Base-by-base conservation (phyloP, 2,888 invertebrate genomes). In the Gerris lacustris region DNA sequence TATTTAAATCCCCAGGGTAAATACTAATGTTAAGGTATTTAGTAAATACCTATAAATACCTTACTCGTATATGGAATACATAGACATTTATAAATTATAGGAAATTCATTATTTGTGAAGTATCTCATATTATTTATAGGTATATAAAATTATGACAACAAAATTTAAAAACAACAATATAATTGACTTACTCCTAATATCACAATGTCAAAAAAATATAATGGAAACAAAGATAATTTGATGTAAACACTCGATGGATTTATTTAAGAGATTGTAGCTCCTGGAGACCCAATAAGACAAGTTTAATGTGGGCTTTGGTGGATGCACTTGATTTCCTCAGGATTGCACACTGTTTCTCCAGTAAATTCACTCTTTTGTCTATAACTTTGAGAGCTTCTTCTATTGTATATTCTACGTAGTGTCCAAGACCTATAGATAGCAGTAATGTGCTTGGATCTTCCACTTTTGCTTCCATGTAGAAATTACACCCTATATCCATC, bases 401-500 rank as follows among this genome's bases (percentile, higher is more conserved):
- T 44, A 86, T 77, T 6, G 84, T 86, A 76, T 92, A 86, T 78
- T 92, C 90, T 47, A 93, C 80, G 79, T 84, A 92, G 77, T 88
- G 84, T 69, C 90, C 88, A 75, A 89, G 84, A 0, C 94, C 94
- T 72, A 94, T 82, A 78, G 90, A 86, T 44, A 94, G 83, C 44
- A 88, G 81, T 69, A 94, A 85, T 63, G 80, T 84, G 0, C 87
- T 85, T 1, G 87, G 82, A 78, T 90, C 87, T 69, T 83, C 81
- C 69, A 92, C 86, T 70, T 86, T 82, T 0, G 91, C 91, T 79
- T 92, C 88, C 79, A 91, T 87, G 77, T 90, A 94, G 75, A 92
- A 89, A 79, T 89, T 90, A 76, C 89, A 88, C n/a, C 94, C 94
- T 45, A 94, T 81, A 78, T 94, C 90, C 44, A 94, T 31, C 31